Percentiles rank a stretch among this genome's conserved stretches.
phyloP scores from a whole-genome alignment of 1,140 invertebrate genomes.

The Myzus persicae region DNA sequence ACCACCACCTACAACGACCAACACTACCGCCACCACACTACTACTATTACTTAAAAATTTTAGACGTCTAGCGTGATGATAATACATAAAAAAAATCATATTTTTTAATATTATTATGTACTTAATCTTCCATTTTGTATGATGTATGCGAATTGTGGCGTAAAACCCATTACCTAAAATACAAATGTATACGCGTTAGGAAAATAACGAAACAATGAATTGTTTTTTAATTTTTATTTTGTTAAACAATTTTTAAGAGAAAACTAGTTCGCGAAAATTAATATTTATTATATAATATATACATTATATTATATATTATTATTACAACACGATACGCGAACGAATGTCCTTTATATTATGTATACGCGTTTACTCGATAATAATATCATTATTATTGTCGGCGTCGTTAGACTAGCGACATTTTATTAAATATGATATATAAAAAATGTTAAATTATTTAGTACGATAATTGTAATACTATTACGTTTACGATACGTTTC shows the following conservation, averaged over 20 bases:
- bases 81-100: not conserved
- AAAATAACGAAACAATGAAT: not conserved
- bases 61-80: not conserved
- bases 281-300: not conserved
- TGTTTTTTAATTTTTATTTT: conserved; percentile 17
- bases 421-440: conserved; percentile 34
- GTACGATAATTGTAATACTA: not conserved
- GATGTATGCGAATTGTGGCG: conserved; percentile 2
- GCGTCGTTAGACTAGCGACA: conserved; percentile 19
- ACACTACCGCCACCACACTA: not conserved
- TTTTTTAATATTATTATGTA: conserved; percentile 15
- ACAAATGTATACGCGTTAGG: conserved; percentile 41
- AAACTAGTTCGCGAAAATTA: not conserved
- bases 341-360: not conserved
- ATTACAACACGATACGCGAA: not conserved
- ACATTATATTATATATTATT: not conserved
- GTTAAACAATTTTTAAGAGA: conserved; percentile 30
- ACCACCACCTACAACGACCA: not conserved
- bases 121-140: conserved; percentile 33
- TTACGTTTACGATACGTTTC: conserved; percentile 24
- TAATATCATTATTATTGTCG: not conserved
- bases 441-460: conserved; percentile 30
- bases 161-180: not conserved
- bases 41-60: not conserved
- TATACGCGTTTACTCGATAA: not conserved